A percentile compares a stretch with the other conserved stretches of the same genome.
These are phyloP conservation scores for Bombus waltoni DNA, from an alignment of 1,140 invertebrate genomes.

Conservation along the genomic window DNA sequence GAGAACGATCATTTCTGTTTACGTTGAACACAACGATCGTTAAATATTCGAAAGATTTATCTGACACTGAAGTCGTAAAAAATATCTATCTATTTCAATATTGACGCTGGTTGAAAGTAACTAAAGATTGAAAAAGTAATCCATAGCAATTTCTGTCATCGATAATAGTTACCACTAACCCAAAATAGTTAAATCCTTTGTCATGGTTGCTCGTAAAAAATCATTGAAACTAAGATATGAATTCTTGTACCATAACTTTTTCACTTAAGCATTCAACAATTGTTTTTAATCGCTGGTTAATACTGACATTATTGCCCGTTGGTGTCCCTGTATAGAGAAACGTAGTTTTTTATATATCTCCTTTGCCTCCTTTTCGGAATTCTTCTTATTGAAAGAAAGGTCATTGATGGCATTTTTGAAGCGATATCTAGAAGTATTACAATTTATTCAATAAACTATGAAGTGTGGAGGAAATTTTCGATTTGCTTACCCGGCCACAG, in stretches of 20 bases:
- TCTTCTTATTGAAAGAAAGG: no score
- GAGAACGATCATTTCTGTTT: neutral
- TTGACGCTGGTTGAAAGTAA: neutral
- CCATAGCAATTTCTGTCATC: neutral
- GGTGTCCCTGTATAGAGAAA: neutral
- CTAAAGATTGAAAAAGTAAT: neutral
- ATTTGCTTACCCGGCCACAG: neutral
- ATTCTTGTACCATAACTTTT: neutral
- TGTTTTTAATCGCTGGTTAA: neutral
- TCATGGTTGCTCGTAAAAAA: neutral
- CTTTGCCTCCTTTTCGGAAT: no score
- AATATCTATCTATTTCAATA: neutral
- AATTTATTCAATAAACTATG: neutral
- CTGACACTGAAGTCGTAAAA: neutral
- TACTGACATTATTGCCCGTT: conserved; percentile 10
- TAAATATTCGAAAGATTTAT: neutral
- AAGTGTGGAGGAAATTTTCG: neutral
- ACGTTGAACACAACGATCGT: neutral
- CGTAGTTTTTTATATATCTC: neutral
- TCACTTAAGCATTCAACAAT: neutral
- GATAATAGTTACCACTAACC: neutral
- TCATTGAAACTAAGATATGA: neutral
- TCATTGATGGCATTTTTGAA: neutral
- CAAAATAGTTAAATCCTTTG: no score
- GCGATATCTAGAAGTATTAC: neutral